A percentile compares a stretch with the other conserved stretches of the same genome.
These are phyloP conservation scores for Galeruca laticollis DNA, from an alignment of 2,888 invertebrate genomes.

Conservation along the genomic window DNA sequence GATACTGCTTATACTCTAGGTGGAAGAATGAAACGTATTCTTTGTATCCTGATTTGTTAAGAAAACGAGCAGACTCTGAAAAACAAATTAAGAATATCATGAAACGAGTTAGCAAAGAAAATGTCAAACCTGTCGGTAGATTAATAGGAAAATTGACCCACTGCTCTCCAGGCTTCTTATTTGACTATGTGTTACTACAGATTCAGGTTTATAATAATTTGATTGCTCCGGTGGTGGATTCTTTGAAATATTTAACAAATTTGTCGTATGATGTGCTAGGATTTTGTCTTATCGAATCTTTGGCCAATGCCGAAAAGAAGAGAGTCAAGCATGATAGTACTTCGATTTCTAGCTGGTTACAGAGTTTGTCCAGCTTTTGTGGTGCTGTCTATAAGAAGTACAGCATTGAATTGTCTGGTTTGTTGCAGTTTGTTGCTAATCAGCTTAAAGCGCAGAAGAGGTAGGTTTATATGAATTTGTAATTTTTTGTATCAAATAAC, in stretches of 20 bases:
- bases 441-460: conserved; percentile 96
- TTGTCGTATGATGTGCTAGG: conserved; percentile 96
- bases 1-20: conserved; percentile 88
- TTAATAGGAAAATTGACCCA: conserved; percentile 97
- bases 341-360: conserved; percentile 93
- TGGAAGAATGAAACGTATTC: conserved; percentile 95
- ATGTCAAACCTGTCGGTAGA: conserved; percentile 95
- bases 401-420: conserved; percentile 92
- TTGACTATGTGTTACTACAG: conserved; percentile 83
- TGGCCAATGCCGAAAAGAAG: conserved; percentile 82
- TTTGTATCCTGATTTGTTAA: conserved; percentile 85
- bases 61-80: conserved; percentile 86
- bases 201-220: conserved; percentile 66
- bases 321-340: conserved; percentile 90
- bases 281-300: conserved; percentile 93
- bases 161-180: conserved; percentile 93
- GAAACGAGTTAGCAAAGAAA: conserved; percentile 98
- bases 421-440: conserved; percentile 97
- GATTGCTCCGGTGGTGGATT: conserved; percentile 92
- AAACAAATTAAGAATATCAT: conserved; percentile 95
- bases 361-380: conserved; percentile 94
- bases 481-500: no score
- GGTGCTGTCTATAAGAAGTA: conserved; percentile 98
- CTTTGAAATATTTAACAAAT: conserved; percentile 94
- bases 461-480: conserved; percentile 67